A percentile compares a stretch with the other conserved stretches of the same genome.
phyloP scores from a whole-genome alignment of 2,797 vertebrate genomes.

The Crenichthys baileyi region DNA sequence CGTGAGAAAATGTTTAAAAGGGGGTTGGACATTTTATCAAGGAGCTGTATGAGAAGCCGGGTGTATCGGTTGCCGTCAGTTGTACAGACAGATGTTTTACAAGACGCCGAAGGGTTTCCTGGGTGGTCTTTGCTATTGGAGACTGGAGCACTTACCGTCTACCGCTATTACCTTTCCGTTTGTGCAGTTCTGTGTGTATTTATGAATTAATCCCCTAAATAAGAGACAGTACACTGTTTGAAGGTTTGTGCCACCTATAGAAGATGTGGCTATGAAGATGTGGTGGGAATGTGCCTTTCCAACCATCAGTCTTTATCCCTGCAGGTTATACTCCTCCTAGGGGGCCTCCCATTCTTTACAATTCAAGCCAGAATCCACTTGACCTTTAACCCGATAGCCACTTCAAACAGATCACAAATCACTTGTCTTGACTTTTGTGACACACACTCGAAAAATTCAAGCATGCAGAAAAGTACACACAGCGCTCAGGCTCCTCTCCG shows the following conservation, averaged over 20 bases:
- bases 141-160: constrained; percentile 38
- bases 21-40: not conserved
- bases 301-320: constrained; percentile 23
- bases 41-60: not conserved
- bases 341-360: constrained; percentile 41
- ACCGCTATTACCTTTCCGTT: constrained; percentile 9
- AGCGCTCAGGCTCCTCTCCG: constrained; percentile 29
- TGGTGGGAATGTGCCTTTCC: constrained; percentile 15
- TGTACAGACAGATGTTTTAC: constrained; percentile 58
- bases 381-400: constrained; percentile 51
- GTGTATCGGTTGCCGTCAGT: constrained; percentile 36
- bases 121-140: constrained; percentile 65
- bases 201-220: constrained; percentile 50
- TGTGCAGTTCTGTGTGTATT: constrained; percentile 38
- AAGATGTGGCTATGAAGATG: constrained; percentile 8
- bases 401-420: constrained; percentile 65
- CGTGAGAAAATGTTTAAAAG: not conserved
- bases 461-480: constrained; percentile 59
- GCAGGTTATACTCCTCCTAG: constrained; percentile 26
- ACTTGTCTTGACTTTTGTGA: constrained; percentile 57
- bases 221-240: constrained; percentile 27
- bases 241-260: not conserved
- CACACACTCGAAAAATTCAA: constrained; percentile 31
- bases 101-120: constrained; percentile 54
- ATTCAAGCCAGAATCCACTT: constrained; percentile 45